Conservation (phyloP, 2,888 invertebrate species). For the Myopa testacea region DNA sequence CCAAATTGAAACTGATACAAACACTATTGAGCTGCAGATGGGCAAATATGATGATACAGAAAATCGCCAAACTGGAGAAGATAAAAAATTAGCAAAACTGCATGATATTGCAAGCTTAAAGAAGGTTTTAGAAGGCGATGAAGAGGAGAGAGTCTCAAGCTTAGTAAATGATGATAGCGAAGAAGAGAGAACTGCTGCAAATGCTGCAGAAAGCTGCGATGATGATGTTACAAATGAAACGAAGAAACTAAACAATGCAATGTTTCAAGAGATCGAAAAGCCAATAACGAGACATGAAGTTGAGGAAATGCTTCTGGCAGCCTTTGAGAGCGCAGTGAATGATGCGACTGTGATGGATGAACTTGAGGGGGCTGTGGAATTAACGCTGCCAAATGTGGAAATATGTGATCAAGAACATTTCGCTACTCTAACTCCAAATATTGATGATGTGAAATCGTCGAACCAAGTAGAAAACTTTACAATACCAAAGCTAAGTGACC, state of each 20-base stretch:
- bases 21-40: not conserved
- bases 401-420: not conserved
- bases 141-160: slow-evolving; percentile 43
- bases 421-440: not conserved
- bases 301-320: slow-evolving; percentile 25
- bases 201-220: not conserved
- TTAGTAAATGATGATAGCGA: slow-evolving; percentile 25
- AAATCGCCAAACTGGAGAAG: not conserved
- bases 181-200: not conserved
- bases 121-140: slow-evolving; percentile 60
- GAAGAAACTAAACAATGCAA: not conserved
- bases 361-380: slow-evolving; percentile 13
- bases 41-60: not conserved
- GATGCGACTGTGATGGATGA: slow-evolving; percentile 3
- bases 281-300: slow-evolving; percentile 23
- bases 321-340: slow-evolving; percentile 17
- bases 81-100: not conserved
- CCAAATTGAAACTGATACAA: not conserved
- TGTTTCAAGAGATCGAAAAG: not conserved
- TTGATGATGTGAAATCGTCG: not conserved
- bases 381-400: slow-evolving; percentile 19
- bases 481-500: slow-evolving; percentile 69
- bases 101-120: slow-evolving; percentile 61
- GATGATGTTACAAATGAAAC: not conserved
- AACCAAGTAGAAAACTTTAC: slow-evolving; percentile 37